A percentile compares a stretch with the other conserved stretches of the same genome.
Conservation (phyloP, 1,140 invertebrate species). For the Helicorthomorpha holstii region DNA sequence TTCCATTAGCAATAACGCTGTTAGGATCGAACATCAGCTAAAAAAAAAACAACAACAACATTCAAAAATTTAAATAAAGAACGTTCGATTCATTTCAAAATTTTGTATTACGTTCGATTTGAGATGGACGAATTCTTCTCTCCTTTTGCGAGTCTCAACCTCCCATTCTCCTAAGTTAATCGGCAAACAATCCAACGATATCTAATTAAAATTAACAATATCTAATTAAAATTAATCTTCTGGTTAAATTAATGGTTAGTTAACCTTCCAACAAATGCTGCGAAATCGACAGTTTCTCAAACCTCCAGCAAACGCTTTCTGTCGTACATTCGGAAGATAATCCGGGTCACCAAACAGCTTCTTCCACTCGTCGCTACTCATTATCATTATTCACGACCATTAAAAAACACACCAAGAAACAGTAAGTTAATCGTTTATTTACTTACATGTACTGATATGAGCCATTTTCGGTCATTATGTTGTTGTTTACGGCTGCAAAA, state of each 20-base stretch:
- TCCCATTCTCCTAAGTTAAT: background rate
- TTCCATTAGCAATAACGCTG: background rate
- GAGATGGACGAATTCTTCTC: no score
- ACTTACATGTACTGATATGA: no score
- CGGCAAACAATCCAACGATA: conserved; percentile 6
- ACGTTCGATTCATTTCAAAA: conserved; percentile 1
- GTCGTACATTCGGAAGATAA: conserved; percentile 18
- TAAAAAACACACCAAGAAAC: no score
- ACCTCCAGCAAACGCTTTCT: conserved; percentile 19
- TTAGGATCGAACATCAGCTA: conserved; percentile 3
- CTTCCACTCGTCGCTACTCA: conserved; percentile 25
- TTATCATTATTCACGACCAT: no score
- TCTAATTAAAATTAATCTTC: background rate
- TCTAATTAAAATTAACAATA: background rate
- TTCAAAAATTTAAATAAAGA: background rate
- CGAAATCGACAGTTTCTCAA: conserved; percentile 24
- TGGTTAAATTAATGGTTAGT: conserved; percentile 3
- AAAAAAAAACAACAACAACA: background rate
- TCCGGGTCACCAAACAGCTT: conserved; percentile 19
- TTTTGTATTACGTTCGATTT: background rate
- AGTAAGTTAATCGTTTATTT: no score
- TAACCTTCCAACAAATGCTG: conserved; percentile 25
- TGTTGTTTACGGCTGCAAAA: no score
- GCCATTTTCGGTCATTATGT: no score
- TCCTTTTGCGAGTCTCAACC: no score